phyloP scores from a whole-genome alignment of 1,140 invertebrate genomes.

The Cardiocondyla obscurior region DNA sequence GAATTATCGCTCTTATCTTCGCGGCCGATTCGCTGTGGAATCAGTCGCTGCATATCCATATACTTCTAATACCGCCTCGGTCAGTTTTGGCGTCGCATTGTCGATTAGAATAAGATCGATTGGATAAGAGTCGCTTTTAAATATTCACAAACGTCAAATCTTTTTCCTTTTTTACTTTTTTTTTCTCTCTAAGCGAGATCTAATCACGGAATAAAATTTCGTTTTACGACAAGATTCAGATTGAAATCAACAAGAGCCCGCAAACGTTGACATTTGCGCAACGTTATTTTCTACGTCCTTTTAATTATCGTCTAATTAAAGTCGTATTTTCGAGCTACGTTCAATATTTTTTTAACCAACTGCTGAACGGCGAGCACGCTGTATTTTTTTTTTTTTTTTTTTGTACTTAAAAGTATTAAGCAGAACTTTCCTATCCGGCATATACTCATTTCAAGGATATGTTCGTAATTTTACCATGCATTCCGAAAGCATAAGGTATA shows the following conservation, averaged over 20 bases:
- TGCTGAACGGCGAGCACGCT: too few species aligned
- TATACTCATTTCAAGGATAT: background rate
- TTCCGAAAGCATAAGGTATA: background rate
- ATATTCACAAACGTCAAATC: background rate
- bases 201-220: background rate
- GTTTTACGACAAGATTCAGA: background rate
- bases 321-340: background rate
- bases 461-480: background rate
- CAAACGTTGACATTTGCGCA: background rate
- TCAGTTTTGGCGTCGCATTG: background rate
- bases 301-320: background rate
- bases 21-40: constrained; percentile 2
- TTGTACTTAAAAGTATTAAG: background rate
- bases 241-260: background rate
- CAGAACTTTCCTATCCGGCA: background rate
- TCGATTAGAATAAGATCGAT: background rate
- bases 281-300: background rate
- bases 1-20: constrained; percentile 51
- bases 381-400: too few species aligned
- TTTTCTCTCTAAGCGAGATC: background rate
- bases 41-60: background rate
- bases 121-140: background rate
- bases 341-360: background rate
- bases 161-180: too few species aligned
- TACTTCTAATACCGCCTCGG: too few species aligned